phyloP scores from a whole-genome alignment of 2,113 vertebrate species.

The Trematocara nigrifrons region DNA sequence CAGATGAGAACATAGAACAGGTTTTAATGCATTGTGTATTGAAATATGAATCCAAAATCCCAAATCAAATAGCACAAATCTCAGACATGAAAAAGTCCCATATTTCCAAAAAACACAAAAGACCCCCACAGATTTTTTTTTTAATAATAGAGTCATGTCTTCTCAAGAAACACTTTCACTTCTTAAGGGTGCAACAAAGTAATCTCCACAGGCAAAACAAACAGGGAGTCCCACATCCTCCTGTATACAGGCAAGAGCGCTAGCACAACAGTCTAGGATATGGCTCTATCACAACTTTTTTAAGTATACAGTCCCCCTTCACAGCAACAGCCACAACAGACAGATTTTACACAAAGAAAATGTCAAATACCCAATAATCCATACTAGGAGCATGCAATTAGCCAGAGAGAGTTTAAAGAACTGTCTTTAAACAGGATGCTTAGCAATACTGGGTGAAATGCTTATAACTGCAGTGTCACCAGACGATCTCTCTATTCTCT shows the following conservation, averaged over 20 bases:
- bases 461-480: background rate
- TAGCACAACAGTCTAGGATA: background rate
- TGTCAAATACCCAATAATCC: background rate
- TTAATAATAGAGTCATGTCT: background rate
- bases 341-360: background rate
- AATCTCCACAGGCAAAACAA: background rate
- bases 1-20: fast-evolving
- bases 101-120: background rate
- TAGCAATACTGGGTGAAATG: background rate
- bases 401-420: background rate
- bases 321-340: background rate
- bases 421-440: background rate
- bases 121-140: background rate
- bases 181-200: background rate
- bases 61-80: background rate
- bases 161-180: background rate
- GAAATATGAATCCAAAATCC: background rate
- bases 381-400: background rate
- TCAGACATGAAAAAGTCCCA: background rate
- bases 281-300: background rate
- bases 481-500: background rate
- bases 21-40: background rate
- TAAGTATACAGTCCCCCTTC: background rate
- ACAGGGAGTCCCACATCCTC: background rate
- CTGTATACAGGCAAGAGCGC: background rate